Evolutionary conservation across 2,797 vertebrate genomes (phyloP), one percentile per base, ranked within the genome.

Genomic region (Peromyscus nudipes): DNA sequence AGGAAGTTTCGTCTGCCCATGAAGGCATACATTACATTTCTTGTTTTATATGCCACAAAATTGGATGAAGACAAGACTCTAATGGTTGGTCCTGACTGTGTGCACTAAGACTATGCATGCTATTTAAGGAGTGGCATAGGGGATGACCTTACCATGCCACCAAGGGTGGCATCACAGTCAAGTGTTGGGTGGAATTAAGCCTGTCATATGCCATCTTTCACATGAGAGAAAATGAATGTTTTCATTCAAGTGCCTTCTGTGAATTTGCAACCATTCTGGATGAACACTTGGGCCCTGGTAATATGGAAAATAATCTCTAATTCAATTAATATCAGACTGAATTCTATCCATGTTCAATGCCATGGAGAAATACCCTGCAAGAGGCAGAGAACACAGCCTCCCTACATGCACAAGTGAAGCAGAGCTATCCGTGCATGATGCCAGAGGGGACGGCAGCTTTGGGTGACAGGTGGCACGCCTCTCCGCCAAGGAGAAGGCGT

Each of bases 401-500:
- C 46, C 84, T 91, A 76, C 76, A 57, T 60, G 73, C 91, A 92
- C 82, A 84, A 98, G 94, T 46, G 86, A 92, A 96, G 52, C 82
- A 92, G 94, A 98, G 96, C 67, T 95, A 64, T 87, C 96, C 37
- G 0, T 93, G 93, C 9, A 8, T 11, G 88, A 95, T 89, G 94
- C 96, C 95, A 97, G 96, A 96, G 94, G 94, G 83, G 79, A 86
- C 16, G 0, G 0, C 75, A 77, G 89, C 80, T 97, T 83, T 96
- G 71, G 79, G 64, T 96, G 94, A 97, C 79, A 98, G 94, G 97
- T 71, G 97, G 94, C 31, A 96, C 1, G 76, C 94, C 86, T 98
- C 95, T 93, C 94, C 79, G 80, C 93, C 95, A 98, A 98, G 95
- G n/a, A 27, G 96, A 98, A 90, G 96, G 86, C 84, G 65, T 97